A percentile compares a stretch with the other conserved stretches of the same genome.
Conservation (phyloP, 2,113 vertebrate genomes). For the Ariopsis seemanni region DNA sequence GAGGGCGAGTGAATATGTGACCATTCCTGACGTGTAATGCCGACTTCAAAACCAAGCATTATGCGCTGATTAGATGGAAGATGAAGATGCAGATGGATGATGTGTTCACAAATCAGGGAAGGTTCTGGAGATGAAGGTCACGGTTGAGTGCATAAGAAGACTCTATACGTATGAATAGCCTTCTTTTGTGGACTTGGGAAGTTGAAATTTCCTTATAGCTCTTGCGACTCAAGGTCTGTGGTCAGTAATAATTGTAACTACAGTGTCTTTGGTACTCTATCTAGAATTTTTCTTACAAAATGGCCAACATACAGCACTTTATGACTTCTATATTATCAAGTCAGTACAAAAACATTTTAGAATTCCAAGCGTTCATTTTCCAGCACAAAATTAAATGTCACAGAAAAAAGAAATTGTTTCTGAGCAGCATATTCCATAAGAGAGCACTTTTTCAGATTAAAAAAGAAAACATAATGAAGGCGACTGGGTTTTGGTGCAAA, state of each 20-base stretch:
- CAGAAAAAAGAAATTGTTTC: too few relatives aligned
- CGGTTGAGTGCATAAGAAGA: neutral
- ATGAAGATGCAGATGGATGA: neutral
- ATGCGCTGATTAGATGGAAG: neutral
- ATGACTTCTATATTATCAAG: too few relatives aligned
- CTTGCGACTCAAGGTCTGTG: neutral
- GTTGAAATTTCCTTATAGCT: conserved; percentile 1
- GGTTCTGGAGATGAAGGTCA: neutral
- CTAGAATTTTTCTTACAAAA: neutral
- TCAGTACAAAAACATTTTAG: too few relatives aligned
- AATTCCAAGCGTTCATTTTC: too few relatives aligned
- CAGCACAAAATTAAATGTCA: too few relatives aligned
- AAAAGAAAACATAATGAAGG: too few relatives aligned
- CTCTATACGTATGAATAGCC: neutral
- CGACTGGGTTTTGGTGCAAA: too few relatives aligned
- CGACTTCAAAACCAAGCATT: neutral
- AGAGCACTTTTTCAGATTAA: too few relatives aligned
- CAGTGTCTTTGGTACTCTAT: too few relatives aligned
- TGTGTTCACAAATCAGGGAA: neutral
- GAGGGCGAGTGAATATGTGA: neutral
- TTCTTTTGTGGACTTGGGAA: neutral
- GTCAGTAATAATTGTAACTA: neutral
- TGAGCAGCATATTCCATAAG: too few relatives aligned
- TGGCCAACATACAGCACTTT: neutral
- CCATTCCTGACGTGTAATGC: neutral